phyloP scores from a whole-genome alignment of 2,113 vertebrate genomes.

The Alligator sinensis region DNA sequence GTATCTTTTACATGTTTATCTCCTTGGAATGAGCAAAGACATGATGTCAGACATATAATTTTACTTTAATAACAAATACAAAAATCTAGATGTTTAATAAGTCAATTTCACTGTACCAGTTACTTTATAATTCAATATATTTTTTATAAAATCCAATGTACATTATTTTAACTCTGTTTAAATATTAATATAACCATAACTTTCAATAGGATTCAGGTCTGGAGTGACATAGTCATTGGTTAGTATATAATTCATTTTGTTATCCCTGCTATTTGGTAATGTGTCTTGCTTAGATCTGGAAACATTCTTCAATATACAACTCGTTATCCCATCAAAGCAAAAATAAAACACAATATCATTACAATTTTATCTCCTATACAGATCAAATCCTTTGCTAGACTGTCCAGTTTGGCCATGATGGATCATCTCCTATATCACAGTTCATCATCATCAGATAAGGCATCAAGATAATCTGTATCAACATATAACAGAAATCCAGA shows the following conservation, averaged over 20 bases:
- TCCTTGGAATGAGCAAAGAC: conserved; percentile 46
- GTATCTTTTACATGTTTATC: neutral
- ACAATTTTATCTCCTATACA: neutral
- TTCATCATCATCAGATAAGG: conserved; percentile 89
- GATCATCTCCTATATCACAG: conserved; percentile 58
- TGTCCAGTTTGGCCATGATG: neutral
- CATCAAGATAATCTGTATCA: conserved; percentile 93
- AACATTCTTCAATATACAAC: neutral
- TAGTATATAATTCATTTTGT: conserved; percentile 44
- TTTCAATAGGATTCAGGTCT: conserved; percentile 58
- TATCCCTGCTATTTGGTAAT: conserved; percentile 20
- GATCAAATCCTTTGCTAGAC: neutral
- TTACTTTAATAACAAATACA: conserved; percentile 72
- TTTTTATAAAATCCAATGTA: conserved; percentile 75
- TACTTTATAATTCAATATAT: conserved; percentile 62
- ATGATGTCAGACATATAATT: conserved; percentile 2
- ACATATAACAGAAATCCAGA: conserved; percentile 96
- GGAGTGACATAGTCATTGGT: conserved; percentile 14
- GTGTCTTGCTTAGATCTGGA: conserved; percentile 22
- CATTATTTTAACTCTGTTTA: conserved; percentile 76
- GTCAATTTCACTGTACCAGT: conserved; percentile 27
- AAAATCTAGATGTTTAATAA: conserved; percentile 62
- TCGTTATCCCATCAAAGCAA: neutral
- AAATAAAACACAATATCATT: neutral
- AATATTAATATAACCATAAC: conserved; percentile 73